A percentile compares a stretch with the other conserved stretches of the same genome.
Evolutionary conservation across 2,113 vertebrate species (phyloP).

Genomic region (Leptobrachium leishanense): DNA sequence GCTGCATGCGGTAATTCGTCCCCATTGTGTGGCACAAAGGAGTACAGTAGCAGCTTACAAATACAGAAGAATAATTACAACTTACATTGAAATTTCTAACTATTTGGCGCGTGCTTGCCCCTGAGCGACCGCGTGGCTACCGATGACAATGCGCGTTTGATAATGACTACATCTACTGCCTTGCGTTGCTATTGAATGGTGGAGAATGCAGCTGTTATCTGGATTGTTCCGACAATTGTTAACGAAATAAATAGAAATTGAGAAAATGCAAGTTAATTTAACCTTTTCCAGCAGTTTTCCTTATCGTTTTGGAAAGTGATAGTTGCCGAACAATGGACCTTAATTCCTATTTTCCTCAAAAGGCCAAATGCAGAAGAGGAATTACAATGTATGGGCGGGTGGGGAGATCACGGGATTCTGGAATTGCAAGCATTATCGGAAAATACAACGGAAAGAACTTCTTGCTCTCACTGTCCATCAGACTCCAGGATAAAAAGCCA

Average conservation of each 20-base stretch:
- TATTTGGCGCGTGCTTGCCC: background rate
- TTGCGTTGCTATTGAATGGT: background rate
- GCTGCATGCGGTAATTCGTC: background rate
- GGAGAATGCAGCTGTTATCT: background rate
- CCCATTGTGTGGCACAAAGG: background rate
- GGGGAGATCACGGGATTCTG: too few species aligned
- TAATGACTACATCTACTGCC: background rate
- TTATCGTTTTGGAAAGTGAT: constrained; percentile 6
- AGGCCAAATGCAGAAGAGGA: background rate
- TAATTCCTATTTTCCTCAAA: background rate
- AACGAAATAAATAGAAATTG: background rate
- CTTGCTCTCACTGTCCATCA: too few species aligned
- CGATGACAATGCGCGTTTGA: background rate
- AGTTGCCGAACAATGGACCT: background rate
- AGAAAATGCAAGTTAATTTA: background rate
- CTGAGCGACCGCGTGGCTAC: background rate
- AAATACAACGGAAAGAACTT: too few species aligned
- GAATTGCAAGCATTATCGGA: background rate
- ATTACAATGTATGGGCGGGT: too few species aligned
- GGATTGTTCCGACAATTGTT: constrained; percentile 10
- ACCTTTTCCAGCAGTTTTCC: background rate
- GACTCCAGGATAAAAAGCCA: too few species aligned
- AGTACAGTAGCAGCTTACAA: background rate
- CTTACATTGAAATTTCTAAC: background rate
- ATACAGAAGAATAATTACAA: background rate